Evolutionary conservation across 2,797 vertebrate genomes (phyloP).

Genomic region (Brachyrhaphis roseni): DNA sequence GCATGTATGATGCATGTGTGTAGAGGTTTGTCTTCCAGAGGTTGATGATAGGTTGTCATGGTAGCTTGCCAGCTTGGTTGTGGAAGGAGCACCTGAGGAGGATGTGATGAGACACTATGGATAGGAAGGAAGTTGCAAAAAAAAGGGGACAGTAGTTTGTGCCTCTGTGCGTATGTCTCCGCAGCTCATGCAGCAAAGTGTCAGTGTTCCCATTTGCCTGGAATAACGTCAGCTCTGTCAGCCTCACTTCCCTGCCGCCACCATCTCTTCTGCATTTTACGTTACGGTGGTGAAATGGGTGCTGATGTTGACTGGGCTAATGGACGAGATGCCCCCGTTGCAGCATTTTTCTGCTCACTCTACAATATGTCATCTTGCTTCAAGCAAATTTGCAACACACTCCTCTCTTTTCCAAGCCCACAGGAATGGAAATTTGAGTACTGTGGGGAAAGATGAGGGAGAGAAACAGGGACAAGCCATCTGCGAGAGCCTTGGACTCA

Average conservation of each 20-base stretch:
- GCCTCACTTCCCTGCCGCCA: background rate
- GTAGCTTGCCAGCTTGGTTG: conserved; percentile 53
- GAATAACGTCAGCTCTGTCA: conserved; percentile 35
- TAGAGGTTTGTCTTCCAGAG: background rate
- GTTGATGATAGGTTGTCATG: conserved; percentile 37
- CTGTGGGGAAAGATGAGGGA: conserved; percentile 28
- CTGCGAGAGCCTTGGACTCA: conserved; percentile 46
- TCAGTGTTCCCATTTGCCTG: conserved; percentile 20
- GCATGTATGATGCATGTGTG: background rate
- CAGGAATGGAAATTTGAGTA: conserved; percentile 42
- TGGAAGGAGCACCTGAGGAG: conserved; percentile 51
- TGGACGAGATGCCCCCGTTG: conserved; percentile 40
- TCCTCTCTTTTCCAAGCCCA: conserved; percentile 29
- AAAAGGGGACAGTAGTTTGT: conserved; percentile 23
- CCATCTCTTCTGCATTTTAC: conserved; percentile 31
- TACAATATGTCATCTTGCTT: conserved; percentile 45
- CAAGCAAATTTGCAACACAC: conserved; percentile 38
- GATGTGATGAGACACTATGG: conserved; percentile 44
- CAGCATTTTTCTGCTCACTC: conserved; percentile 49
- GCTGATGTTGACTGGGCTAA: conserved; percentile 54
- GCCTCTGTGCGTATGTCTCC: conserved; percentile 12
- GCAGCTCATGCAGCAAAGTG: conserved; percentile 49
- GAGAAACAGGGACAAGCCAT: conserved; percentile 47
- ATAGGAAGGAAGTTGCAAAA: conserved; percentile 46
- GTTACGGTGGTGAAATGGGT: conserved; percentile 49